Base-by-base conservation (phyloP, 2,797 vertebrate species). In the Paedocypris micromegethes region DNA sequence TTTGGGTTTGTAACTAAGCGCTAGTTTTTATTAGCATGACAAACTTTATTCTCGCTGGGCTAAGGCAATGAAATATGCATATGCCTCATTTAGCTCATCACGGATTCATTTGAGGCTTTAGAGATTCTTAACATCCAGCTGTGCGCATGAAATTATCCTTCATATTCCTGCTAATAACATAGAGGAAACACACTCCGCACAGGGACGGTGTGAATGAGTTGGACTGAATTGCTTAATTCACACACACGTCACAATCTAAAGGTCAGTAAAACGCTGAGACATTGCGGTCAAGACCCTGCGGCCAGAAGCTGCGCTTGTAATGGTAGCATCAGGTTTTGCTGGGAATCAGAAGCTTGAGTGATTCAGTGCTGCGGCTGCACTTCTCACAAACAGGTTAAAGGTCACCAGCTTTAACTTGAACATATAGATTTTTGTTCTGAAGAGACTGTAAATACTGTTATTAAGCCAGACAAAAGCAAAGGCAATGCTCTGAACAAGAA, bases 1-100 rank as follows among this genome's bases (percentile, higher is more conserved):
- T 37, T 38, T 42, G 47, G 41, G 61, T 51, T 61, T 50, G 51
- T 51, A 9, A 48, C 46, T 49, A 45, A 2, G 39, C 47, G 46
- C 64, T 58, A 69, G 64, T 63, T 44, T 70, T 57, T 9, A 66
- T 66, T 53, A 70, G 46, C 47, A 56, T 57, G 68, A 70, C 9
- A 70, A 74, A 59, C 66, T 50, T 6, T 0, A 60, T 64, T 50
- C 66, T 59, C 46, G 47, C 40, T 50, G 42, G 44, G 9, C 47
- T 8, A 3, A 4, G n/a, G 52, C 38, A 5, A 39, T 52, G 53
- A 66, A 62, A 74, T 58, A 56, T 52, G 55, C 38, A 64, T 52
- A 49, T 47, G 51, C 57, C 50, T 50, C 6, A 42, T 49, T 66
- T 55, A 45, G 47, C 47, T 74, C n/a, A 7, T 53, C 52, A 48